phyloP scores from a whole-genome alignment of 2,797 vertebrate genomes.

The Tragopan temminckii region DNA sequence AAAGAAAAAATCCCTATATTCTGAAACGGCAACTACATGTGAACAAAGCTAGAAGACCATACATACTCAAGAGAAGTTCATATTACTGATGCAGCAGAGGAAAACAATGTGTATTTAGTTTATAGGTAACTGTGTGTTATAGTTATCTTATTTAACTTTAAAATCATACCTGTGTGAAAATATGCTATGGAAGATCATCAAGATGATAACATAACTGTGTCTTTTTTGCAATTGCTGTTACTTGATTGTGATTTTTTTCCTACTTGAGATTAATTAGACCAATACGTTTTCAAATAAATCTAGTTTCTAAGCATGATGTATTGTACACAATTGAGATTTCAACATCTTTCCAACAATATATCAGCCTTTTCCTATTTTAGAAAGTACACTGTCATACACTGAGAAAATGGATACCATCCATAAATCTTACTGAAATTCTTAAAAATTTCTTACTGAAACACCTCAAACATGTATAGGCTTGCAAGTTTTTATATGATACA shows the following conservation, averaged over 20 bases:
- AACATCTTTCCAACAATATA: conserved; percentile 8
- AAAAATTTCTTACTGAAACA: not conserved
- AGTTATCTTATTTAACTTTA: conserved; percentile 75
- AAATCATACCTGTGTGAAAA: conserved; percentile 78
- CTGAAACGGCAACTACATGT: conserved; percentile 92
- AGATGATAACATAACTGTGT: conserved; percentile 72
- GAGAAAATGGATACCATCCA: not conserved
- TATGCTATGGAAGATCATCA: conserved; percentile 70
- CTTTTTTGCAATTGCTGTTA: conserved; percentile 77
- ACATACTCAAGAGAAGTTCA: conserved; percentile 92
- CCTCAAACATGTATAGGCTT: not conserved
- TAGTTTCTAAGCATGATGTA: conserved; percentile 81
- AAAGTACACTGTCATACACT: not conserved
- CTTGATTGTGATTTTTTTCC: conserved; percentile 80
- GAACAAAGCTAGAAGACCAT: conserved; percentile 93
- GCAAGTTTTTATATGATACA: not conserved
- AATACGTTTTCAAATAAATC: conserved; percentile 83
- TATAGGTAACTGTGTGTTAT: conserved; percentile 81
- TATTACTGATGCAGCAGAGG: conserved; percentile 87
- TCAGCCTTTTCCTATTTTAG: not conserved
- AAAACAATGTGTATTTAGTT: conserved; percentile 74
- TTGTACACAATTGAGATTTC: conserved; percentile 71
- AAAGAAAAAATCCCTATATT: conserved; percentile 96
- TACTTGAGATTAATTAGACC: conserved; percentile 72
- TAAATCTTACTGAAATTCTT: not conserved